Conservation (phyloP, 2,113 vertebrate genomes). For the Tychaedon coryphoeus region DNA sequence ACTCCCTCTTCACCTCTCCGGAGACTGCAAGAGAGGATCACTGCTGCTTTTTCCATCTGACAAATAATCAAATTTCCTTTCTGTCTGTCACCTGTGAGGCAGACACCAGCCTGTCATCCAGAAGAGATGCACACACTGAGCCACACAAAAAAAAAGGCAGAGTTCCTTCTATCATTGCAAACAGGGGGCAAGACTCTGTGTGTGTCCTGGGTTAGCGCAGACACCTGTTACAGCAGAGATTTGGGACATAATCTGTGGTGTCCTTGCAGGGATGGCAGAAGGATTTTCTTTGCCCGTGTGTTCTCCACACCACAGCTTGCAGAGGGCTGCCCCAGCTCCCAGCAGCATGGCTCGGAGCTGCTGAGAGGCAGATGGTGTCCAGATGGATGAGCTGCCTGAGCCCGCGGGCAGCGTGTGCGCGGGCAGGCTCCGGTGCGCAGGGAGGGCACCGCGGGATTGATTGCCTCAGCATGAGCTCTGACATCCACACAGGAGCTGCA, state of each 20-base stretch:
- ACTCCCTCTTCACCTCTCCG: background rate
- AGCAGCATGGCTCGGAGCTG: background rate
- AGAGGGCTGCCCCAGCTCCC: background rate
- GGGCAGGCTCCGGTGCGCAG: background rate
- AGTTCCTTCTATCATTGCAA: background rate
- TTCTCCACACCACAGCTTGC: background rate
- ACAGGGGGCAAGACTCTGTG: rapidly evolving
- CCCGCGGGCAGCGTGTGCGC: background rate
- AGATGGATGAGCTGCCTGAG: background rate
- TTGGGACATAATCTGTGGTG: background rate
- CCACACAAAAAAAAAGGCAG: rapidly evolving
- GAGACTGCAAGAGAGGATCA: background rate
- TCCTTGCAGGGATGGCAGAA: background rate
- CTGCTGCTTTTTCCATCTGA: background rate
- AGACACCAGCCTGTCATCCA: background rate
- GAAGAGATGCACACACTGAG: background rate
- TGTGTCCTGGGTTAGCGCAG: rapidly evolving
- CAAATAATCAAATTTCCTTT: background rate
- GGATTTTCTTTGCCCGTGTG: background rate
- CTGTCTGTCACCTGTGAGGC: background rate
- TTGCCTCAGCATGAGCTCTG: background rate
- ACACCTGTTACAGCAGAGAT: background rate
- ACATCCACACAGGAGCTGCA: background rate
- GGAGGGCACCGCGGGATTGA: background rate
- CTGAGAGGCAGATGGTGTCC: constrained; percentile 31